These are phyloP conservation scores for Peromyscus maniculatus DNA, from an alignment of 2,113 vertebrate genomes.

Conservation along the genomic window DNA sequence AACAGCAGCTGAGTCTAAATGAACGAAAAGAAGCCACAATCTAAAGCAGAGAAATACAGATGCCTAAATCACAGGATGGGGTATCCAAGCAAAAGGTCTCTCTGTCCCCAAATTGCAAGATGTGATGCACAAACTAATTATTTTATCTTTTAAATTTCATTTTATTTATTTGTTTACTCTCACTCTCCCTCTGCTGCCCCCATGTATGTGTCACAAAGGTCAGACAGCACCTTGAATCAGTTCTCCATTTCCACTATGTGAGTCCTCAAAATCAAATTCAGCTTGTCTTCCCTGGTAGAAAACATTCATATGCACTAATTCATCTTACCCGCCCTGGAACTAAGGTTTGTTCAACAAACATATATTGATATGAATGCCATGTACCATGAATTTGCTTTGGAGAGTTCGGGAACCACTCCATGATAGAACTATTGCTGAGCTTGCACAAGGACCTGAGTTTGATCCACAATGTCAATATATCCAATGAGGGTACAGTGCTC, in stretches of 20 bases:
- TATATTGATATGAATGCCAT: background rate
- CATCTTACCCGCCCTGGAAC: background rate
- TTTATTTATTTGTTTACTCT: background rate
- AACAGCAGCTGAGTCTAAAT: background rate
- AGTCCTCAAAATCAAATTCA: background rate
- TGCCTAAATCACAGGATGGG: background rate
- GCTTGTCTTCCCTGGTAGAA: too few relatives aligned
- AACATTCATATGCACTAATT: too few relatives aligned
- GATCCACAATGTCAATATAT: background rate
- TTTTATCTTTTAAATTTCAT: background rate
- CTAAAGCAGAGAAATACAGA: constrained; percentile 20
- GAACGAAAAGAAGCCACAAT: background rate
- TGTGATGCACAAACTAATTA: background rate
- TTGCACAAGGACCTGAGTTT: background rate
- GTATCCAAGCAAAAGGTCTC: background rate
- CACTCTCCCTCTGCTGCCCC: background rate
- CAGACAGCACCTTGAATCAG: background rate
- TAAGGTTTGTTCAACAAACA: background rate
- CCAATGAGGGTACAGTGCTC: background rate
- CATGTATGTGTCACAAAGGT: background rate
- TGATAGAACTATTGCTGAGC: too few relatives aligned
- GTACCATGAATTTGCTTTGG: background rate
- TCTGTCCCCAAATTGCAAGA: background rate
- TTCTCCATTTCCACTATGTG: background rate
- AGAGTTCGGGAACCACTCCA: rapidly evolving